Percentiles rank a stretch among this genome's conserved stretches.
These are phyloP conservation scores for Drosophila prostipennis DNA, from an alignment of 2,888 invertebrate genomes.

Conservation along the genomic window DNA sequence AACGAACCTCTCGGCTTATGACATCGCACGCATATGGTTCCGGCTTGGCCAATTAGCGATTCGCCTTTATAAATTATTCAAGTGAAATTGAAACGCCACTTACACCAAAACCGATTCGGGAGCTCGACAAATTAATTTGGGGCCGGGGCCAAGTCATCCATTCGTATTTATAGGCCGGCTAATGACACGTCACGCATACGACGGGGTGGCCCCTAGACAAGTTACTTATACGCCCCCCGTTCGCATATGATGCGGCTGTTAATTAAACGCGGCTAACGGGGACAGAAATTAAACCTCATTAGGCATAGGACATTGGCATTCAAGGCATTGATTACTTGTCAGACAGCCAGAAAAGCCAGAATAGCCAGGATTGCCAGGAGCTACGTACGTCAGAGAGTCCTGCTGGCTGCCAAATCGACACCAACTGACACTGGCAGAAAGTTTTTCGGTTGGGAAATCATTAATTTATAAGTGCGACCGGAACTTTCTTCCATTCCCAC, in stretches of 20 bases:
- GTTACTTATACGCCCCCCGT: constrained; percentile 27
- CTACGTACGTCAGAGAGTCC: background rate
- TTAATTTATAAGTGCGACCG: constrained; percentile 71
- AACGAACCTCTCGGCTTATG: constrained; percentile 55
- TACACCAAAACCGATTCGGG: constrained; percentile 22
- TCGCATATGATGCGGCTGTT: constrained; percentile 18
- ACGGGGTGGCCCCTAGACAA: constrained; percentile 19
- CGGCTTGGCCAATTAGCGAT: constrained; percentile 45
- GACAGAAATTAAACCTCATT: constrained; percentile 37
- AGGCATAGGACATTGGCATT: constrained; percentile 24
- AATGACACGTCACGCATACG: constrained; percentile 59
- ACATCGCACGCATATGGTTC: constrained; percentile 43
- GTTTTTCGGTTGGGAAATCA: constrained; percentile 54
- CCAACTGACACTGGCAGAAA: constrained; percentile 42
- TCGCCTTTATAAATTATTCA: constrained; percentile 49
- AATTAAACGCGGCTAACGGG: constrained; percentile 30
- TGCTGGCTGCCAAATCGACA: constrained; percentile 26
- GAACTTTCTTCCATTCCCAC: constrained; percentile 9
- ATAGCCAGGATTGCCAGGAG: background rate
- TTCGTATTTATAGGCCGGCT: constrained; percentile 39
- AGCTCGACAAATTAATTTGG: constrained; percentile 59
- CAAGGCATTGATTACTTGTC: constrained; percentile 26
- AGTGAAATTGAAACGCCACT: constrained; percentile 61
- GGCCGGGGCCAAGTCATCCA: constrained; percentile 11
- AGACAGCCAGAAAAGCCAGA: background rate